phyloP scores from a whole-genome alignment of 2,797 vertebrate genomes.

The Philypnodon macrostomus region DNA sequence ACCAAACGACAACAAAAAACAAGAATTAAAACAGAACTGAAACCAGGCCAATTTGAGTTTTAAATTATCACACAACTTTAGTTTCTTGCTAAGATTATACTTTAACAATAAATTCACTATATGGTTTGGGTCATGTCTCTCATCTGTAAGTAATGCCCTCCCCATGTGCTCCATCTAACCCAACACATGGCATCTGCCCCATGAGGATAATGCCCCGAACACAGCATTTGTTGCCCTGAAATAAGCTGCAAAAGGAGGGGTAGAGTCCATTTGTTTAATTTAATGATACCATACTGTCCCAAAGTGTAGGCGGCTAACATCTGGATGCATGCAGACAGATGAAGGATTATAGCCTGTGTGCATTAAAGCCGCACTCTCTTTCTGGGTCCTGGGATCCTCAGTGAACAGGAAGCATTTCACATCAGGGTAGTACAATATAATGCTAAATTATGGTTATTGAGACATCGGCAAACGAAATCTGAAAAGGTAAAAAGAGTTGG shows the following conservation, averaged over 20 bases:
- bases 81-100: too few relatives aligned
- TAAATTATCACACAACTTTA: too few relatives aligned
- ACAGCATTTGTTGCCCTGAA: conserved; percentile 46
- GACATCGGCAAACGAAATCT: too few relatives aligned
- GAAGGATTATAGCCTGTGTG: conserved; percentile 67
- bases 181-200: conserved; percentile 55
- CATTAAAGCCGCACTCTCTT: conserved; percentile 66
- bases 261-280: conserved; percentile 57
- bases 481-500: too few relatives aligned
- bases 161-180: conserved; percentile 33
- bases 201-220: conserved; percentile 50
- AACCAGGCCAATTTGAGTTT: too few relatives aligned
- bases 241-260: conserved; percentile 41
- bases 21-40: too few relatives aligned
- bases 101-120: too few relatives aligned
- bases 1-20: too few relatives aligned
- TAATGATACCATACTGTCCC: conserved; percentile 58
- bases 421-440: too few relatives aligned
- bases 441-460: too few relatives aligned
- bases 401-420: conserved; percentile 11
- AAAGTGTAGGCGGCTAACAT: conserved; percentile 61
- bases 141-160: conserved; percentile 24
- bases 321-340: conserved; percentile 70
- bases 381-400: conserved; percentile 49
- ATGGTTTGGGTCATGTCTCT: too few relatives aligned